Conservation (phyloP, 2,888 invertebrate species). For the Pseudococcus jackbeardsleyi region DNA sequence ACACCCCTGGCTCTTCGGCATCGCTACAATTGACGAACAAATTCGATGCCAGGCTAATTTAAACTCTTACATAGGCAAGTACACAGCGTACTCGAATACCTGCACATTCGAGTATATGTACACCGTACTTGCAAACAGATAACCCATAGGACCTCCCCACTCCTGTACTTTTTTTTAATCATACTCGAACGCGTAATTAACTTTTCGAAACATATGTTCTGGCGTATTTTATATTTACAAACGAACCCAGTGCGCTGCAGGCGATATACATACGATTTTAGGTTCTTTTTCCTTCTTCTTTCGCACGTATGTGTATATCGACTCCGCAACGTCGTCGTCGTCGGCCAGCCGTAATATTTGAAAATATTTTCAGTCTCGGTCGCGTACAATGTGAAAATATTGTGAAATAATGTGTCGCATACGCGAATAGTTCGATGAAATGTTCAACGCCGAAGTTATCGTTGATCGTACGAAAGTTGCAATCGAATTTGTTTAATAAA, state of each 20-base stretch:
- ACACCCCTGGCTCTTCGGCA: too few species aligned
- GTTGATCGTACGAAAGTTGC: background rate
- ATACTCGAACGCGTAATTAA: slow-evolving; percentile 23
- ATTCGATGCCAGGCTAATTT: background rate
- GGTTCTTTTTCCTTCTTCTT: slow-evolving; percentile 7
- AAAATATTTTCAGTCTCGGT: slow-evolving; percentile 19
- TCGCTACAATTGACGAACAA: background rate
- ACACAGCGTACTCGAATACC: background rate
- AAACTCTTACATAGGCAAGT: background rate
- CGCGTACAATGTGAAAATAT: background rate
- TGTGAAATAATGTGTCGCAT: background rate
- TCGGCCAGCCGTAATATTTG: slow-evolving; percentile 25
- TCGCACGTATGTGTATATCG: background rate
- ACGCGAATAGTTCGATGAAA: background rate
- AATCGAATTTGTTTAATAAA: background rate
- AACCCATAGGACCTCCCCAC: background rate
- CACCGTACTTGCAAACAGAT: background rate
- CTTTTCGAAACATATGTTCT: slow-evolving; percentile 41
- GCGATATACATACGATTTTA: slow-evolving; percentile 32
- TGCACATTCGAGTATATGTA: background rate
- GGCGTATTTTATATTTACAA: slow-evolving; percentile 21
- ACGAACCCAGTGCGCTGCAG: slow-evolving; percentile 28
- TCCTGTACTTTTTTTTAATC: background rate
- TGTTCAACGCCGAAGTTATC: background rate
- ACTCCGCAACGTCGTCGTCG: background rate